Conservation (phyloP, 2,888 invertebrate species). For the Glyphotaelius pellucidus region DNA sequence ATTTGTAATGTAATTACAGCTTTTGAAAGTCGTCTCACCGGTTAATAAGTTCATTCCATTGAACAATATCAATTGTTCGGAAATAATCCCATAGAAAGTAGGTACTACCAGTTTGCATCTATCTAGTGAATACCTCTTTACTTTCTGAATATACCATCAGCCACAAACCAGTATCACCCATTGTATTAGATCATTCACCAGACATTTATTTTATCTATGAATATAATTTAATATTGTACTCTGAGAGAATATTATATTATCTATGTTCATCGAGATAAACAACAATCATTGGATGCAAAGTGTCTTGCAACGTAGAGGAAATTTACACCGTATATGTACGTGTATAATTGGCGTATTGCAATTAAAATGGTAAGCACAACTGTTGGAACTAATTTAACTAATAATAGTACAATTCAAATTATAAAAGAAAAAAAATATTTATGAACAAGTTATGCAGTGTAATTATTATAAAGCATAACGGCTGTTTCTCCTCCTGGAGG, state of each 20-base stretch:
- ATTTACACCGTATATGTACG: too few species aligned
- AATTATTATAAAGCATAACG: too few species aligned
- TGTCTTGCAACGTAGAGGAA: too few species aligned
- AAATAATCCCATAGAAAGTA: conserved; percentile 11
- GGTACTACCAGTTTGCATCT: neutral
- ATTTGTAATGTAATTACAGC: neutral
- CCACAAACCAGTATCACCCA: neutral
- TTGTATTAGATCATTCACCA: neutral
- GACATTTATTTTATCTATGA: neutral
- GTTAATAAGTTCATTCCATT: neutral
- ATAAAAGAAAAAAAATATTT: too few species aligned
- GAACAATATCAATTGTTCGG: neutral
- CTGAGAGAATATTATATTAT: neutral
- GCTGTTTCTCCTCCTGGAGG: too few species aligned
- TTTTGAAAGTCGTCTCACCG: conserved; percentile 16
- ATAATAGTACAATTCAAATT: too few species aligned
- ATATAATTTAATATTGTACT: neutral
- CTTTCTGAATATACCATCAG: neutral
- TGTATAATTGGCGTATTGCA: too few species aligned
- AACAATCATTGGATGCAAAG: too few species aligned
- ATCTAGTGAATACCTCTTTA: neutral
- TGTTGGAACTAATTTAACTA: too few species aligned
- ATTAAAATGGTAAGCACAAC: too few species aligned
- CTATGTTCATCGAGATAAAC: neutral
- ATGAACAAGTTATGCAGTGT: too few species aligned